Evolutionary conservation across 92 coral and sea anemone genomes (phyloP).

Genomic region (Pocillopora grandis): DNA sequence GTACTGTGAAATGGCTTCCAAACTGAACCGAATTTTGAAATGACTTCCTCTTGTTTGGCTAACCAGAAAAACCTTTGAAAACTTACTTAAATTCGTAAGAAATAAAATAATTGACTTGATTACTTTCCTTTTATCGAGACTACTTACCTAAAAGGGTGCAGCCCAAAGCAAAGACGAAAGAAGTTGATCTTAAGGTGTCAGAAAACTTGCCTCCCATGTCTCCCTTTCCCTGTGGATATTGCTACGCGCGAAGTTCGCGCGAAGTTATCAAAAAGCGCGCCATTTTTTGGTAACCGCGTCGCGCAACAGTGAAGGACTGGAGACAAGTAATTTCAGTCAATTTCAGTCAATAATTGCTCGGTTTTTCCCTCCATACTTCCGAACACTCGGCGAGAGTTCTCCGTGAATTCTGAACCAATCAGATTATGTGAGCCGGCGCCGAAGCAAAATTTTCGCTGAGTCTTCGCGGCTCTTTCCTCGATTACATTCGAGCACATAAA

Average conservation of each 20-base stretch:
- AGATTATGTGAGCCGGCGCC: constrained; percentile 67
- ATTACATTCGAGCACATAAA: constrained; percentile 14
- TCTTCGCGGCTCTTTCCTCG: constrained; percentile 24
- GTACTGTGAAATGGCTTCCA: too few relatives aligned
- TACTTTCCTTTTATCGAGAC: too few relatives aligned
- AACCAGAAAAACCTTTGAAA: too few relatives aligned
- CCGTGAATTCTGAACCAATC: constrained; percentile 74
- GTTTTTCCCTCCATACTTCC: constrained; percentile 10
- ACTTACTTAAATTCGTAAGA: too few relatives aligned
- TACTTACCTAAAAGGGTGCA: too few relatives aligned
- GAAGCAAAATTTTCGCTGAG: constrained; percentile 65
- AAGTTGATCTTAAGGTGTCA: background rate
- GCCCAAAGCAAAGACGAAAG: too few relatives aligned
- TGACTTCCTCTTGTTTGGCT: too few relatives aligned
- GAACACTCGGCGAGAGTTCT: constrained; percentile 32
- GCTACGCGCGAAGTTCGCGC: constrained; percentile 17
- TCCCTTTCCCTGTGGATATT: background rate
- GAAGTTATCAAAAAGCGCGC: constrained; percentile 52
- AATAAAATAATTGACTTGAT: too few relatives aligned
- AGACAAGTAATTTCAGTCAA: background rate
- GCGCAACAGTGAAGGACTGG: constrained; percentile 9
- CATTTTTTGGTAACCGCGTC: constrained; percentile 44
- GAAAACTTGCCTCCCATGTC: background rate
- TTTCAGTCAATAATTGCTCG: constrained; percentile 41
- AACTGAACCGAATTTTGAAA: too few relatives aligned